Percentiles rank a stretch among this genome's conserved stretches.
These are phyloP conservation scores for Manis javanica DNA, from an alignment of 2,797 vertebrate species.

Conservation along the genomic window DNA sequence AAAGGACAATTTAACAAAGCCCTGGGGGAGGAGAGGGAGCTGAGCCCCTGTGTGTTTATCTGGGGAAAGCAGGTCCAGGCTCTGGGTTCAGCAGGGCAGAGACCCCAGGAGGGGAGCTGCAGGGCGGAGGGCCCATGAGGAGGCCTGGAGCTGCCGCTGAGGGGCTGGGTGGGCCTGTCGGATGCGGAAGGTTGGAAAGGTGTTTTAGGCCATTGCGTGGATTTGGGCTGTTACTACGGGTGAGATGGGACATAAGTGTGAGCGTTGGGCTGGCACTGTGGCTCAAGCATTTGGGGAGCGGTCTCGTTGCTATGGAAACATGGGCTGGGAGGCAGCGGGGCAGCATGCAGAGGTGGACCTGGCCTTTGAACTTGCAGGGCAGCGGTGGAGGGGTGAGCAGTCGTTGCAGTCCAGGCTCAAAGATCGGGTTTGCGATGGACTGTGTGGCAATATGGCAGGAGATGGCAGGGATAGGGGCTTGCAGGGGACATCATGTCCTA, in stretches of 20 bases:
- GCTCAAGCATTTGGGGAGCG: accelerated
- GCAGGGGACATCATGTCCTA: not conserved
- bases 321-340: not conserved
- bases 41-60: not conserved
- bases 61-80: not conserved
- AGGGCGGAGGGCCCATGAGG: accelerated
- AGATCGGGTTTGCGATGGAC: not conserved
- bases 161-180: not conserved
- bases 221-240: not conserved
- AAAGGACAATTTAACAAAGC: not conserved
- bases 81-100: not conserved
- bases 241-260: not conserved
- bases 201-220: accelerated
- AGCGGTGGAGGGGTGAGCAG: not conserved
- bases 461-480: not conserved
- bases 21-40: not conserved
- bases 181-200: not conserved
- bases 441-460: accelerated
- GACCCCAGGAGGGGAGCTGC: not conserved
- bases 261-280: not conserved
- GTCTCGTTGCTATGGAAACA: not conserved
- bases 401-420: no score
- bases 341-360: not conserved
- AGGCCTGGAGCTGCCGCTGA: accelerated
- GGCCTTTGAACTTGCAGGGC: not conserved